Percentiles rank a stretch among this genome's conserved stretches.
phyloP scores from a whole-genome alignment of 2,113 vertebrate species.

The Cisticola juncidis region DNA sequence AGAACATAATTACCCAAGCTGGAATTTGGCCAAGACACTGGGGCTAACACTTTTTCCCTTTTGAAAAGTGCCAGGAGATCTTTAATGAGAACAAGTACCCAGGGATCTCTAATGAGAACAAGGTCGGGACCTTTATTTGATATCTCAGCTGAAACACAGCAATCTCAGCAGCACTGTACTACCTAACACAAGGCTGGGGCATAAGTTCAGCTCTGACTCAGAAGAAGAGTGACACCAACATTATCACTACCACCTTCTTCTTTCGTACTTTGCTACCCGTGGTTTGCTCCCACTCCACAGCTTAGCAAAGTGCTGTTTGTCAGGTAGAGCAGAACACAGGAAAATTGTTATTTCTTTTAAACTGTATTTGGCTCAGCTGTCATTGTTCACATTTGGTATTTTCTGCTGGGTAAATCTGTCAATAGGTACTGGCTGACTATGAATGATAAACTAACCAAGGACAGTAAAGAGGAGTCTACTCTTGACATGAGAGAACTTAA shows the following conservation, averaged over 20 bases:
- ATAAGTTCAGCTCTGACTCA: constrained; percentile 19
- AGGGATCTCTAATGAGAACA: constrained; percentile 67
- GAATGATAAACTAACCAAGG: neutral
- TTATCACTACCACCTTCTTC: neutral
- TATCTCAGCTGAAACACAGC: constrained; percentile 60
- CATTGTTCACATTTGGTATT: neutral
- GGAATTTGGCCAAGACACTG: constrained; percentile 64
- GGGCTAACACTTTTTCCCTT: constrained; percentile 52
- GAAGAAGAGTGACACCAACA: constrained; percentile 23
- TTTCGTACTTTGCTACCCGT: neutral
- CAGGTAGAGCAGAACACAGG: neutral
- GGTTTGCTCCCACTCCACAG: neutral
- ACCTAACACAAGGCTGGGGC: constrained; percentile 23
- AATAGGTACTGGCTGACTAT: neutral
- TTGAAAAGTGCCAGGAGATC: constrained; percentile 65
- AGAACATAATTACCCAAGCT: constrained; percentile 59
- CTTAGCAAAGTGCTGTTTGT: neutral
- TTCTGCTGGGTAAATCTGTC: neutral
- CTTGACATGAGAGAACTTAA: neutral
- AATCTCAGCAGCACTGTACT: constrained; percentile 30
- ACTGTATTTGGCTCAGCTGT: neutral
- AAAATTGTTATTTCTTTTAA: neutral
- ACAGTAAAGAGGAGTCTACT: neutral
- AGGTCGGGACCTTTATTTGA: constrained; percentile 56
- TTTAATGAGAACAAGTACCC: constrained; percentile 68